A percentile compares a stretch with the other conserved stretches of the same genome.
Evolutionary conservation across 2,888 invertebrate genomes (phyloP).

Genomic region (Noctua fimbriata): DNA sequence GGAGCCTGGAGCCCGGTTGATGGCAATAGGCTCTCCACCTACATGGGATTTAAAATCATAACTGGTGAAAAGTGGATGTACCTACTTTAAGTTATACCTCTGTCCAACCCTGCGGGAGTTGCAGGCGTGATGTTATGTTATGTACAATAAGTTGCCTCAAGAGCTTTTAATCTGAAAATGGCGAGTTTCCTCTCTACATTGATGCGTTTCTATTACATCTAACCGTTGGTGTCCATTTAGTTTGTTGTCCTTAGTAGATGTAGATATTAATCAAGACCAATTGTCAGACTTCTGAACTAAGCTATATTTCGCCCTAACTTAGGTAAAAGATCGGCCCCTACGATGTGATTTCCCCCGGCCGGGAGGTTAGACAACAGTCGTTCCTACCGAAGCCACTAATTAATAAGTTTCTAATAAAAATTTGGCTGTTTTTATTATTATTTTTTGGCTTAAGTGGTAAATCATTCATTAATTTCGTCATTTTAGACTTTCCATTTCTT

Average conservation of each 20-base stretch:
- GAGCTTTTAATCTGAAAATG: not conserved
- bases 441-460: not conserved
- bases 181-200: not conserved
- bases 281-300: not conserved
- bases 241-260: too few relatives aligned
- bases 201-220: not conserved
- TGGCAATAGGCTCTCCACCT: too few relatives aligned
- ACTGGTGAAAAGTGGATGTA: not conserved
- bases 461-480: not conserved
- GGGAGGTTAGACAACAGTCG: not conserved
- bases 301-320: not conserved
- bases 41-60: not conserved
- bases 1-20: not conserved
- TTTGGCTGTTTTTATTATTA: not conserved
- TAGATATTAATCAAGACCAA: not conserved
- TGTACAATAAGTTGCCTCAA: not conserved
- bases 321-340: not conserved
- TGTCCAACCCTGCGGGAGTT: not conserved
- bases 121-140: not conserved
- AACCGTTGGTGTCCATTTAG: not conserved
- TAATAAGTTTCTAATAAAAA: constrained; percentile 1
- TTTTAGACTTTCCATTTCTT: not conserved
- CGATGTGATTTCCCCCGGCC: constrained; percentile 21
- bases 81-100: not conserved
- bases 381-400: not conserved